phyloP scores from a whole-genome alignment of 2,888 invertebrate species.

The Yponomeuta plumbellus region DNA sequence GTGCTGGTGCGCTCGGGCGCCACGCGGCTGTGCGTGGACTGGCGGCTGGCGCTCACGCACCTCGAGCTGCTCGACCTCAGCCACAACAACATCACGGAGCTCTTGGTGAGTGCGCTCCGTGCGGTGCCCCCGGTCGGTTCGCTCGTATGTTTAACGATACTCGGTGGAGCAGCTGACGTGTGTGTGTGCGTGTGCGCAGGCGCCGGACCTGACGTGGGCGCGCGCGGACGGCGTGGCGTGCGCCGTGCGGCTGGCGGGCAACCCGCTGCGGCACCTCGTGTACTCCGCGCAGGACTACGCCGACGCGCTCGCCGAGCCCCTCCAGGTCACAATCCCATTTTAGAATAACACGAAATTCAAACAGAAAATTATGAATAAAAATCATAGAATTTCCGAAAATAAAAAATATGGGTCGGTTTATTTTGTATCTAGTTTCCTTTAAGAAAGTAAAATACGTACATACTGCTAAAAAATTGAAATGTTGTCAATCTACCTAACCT shows the following conservation, averaged over 20 bases:
- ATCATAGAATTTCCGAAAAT: too few species aligned
- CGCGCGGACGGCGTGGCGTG: constrained; percentile 20
- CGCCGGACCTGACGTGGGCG: constrained; percentile 28
- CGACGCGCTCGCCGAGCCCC: constrained; percentile 23
- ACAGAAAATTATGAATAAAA: too few species aligned
- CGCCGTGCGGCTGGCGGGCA: constrained; percentile 27
- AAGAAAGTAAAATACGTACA: too few species aligned
- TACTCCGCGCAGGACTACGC: constrained; percentile 31
- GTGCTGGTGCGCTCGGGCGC: constrained; percentile 21
- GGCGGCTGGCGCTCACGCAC: constrained; percentile 22
- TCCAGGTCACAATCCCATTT: constrained; percentile 23
- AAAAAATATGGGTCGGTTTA: too few species aligned
- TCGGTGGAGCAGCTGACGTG: too few species aligned
- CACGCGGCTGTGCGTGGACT: constrained; percentile 28
- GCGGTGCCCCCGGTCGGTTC: constrained; percentile 16
- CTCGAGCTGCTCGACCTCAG: constrained; percentile 28
- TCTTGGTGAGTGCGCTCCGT: constrained; percentile 21
- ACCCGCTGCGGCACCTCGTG: constrained; percentile 26
- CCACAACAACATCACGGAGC: constrained; percentile 26
- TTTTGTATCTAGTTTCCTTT: too few species aligned
- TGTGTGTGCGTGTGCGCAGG: constrained; percentile 23
- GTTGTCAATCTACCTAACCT: too few species aligned
- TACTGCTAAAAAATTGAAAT: too few species aligned
- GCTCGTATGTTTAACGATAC: neutral
- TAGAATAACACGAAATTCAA: too few species aligned